phyloP scores from a whole-genome alignment of 2,113 vertebrate species.

The Cebus imitator region DNA sequence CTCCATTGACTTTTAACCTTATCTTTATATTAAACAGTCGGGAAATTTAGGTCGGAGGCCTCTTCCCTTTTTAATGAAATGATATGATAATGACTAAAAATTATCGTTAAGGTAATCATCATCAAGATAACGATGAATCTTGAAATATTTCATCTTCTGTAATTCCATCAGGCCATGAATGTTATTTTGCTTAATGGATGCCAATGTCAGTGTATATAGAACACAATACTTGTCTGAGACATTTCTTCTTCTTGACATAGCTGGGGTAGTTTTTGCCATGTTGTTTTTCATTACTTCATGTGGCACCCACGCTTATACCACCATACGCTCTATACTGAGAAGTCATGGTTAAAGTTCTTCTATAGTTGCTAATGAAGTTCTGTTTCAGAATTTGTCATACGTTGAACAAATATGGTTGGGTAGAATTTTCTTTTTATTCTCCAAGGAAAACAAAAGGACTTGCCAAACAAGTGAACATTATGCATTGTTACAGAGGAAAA shows the following conservation, averaged over 20 bases:
- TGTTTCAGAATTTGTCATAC: neutral
- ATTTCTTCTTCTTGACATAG: neutral
- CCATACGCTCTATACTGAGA: neutral
- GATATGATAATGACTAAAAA: neutral
- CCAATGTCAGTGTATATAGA: neutral
- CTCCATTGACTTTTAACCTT: neutral
- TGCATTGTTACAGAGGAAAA: neutral
- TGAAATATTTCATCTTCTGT: neutral
- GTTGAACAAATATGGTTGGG: neutral
- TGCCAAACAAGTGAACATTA: neutral
- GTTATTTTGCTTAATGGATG: neutral
- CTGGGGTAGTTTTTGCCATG: neutral
- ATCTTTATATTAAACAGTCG: neutral
- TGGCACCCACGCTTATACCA: neutral
- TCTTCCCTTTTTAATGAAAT: neutral
- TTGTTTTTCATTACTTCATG: neutral
- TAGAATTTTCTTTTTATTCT: conserved; percentile 30
- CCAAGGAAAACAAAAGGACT: neutral
- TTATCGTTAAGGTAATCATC: neutral
- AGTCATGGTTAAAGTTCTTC: neutral
- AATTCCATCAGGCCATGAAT: neutral
- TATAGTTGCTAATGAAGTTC: neutral
- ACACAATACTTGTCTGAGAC: neutral
- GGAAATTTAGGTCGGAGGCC: neutral
- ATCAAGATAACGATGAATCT: neutral